These are phyloP conservation scores for Argyrosomus regius DNA, from an alignment of 2,797 vertebrate genomes.

Conservation along the genomic window DNA sequence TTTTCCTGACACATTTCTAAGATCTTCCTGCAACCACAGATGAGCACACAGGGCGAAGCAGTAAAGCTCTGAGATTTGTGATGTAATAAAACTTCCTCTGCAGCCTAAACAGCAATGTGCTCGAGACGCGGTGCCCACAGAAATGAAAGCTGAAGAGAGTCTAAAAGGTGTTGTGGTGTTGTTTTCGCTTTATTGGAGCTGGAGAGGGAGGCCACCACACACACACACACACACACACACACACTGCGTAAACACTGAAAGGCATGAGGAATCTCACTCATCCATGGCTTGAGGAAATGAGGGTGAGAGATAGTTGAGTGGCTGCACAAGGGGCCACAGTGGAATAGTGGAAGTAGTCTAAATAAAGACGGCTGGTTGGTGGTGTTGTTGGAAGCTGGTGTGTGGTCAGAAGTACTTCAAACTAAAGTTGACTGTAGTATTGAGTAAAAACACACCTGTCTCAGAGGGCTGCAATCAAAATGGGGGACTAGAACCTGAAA, in stretches of 20 bases:
- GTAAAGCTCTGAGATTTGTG: neutral
- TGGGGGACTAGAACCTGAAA: neutral
- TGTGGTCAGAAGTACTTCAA: constrained; percentile 17
- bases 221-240: neutral
- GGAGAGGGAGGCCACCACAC: neutral
- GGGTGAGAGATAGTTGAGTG: constrained; percentile 52
- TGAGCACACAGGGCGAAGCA: neutral
- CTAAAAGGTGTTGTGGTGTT: neutral
- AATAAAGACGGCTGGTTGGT: constrained; percentile 1
- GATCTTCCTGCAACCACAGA: neutral
- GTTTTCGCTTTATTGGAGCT: neutral
- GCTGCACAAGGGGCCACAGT: constrained; percentile 15
- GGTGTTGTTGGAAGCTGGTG: constrained; percentile 7
- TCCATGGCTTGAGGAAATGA: constrained; percentile 66
- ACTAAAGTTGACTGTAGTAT: neutral
- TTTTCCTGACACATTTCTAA: neutral
- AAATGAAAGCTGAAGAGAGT: neutral
- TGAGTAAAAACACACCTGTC: neutral
- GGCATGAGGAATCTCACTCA: constrained; percentile 73
- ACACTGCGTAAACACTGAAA: constrained; percentile 62
- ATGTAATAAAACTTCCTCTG: constrained; percentile 12
- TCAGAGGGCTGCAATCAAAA: neutral
- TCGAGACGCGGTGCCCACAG: neutral
- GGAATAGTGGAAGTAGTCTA: constrained; percentile 25
- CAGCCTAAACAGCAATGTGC: neutral